A percentile compares a stretch with the other conserved stretches of the same genome.
Conservation (phyloP, 2,888 invertebrate species). For the Sepioteuthis lessoniana region DNA sequence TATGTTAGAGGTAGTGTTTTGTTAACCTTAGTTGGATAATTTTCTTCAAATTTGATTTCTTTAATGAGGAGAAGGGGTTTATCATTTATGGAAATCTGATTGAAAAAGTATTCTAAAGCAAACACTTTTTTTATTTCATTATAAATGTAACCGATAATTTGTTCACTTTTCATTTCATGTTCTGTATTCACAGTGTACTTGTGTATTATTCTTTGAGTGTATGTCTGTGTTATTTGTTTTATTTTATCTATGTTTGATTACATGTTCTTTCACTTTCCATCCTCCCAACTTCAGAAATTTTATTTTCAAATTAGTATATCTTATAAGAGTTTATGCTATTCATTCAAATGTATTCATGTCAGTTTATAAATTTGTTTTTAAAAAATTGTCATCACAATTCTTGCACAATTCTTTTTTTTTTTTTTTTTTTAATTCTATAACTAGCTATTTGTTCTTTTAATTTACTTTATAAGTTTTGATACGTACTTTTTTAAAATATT, state of each 20-base stretch:
- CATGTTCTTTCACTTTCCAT: not conserved
- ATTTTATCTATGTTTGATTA: not conserved
- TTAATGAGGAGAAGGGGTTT: not conserved
- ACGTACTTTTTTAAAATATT: not conserved
- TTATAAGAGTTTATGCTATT: not conserved
- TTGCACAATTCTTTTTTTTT: too few species aligned
- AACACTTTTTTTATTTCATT: not conserved
- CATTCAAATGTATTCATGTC: not conserved
- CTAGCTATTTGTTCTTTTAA: not conserved
- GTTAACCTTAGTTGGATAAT: not conserved
- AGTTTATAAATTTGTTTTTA: too few species aligned
- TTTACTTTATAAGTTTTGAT: not conserved
- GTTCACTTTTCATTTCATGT: not conserved
- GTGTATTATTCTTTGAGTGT: not conserved
- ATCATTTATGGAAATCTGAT: not conserved
- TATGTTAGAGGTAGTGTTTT: not conserved
- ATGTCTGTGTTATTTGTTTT: not conserved
- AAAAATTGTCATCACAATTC: too few species aligned
- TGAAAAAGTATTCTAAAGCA: not conserved
- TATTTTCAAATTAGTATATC: not conserved
- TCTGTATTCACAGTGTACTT: not conserved
- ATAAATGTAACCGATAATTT: not conserved
- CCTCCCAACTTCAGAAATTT: not conserved
- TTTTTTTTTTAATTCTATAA: not conserved
- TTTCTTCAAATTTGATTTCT: too few species aligned